These are phyloP conservation scores for Halictus quadricinctus DNA, from an alignment of 2,888 invertebrate species.

Conservation along the genomic window DNA sequence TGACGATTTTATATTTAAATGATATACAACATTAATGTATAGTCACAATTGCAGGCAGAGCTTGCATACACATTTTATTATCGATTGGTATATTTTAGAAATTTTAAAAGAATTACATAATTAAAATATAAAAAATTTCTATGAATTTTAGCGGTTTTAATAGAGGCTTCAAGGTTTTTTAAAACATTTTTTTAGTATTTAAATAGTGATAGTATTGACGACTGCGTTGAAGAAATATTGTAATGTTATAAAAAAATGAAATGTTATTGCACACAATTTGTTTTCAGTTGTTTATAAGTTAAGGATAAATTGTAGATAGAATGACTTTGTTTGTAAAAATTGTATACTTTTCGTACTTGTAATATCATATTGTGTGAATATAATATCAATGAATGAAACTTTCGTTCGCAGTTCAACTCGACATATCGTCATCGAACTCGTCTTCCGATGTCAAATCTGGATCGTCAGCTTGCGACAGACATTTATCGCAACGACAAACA, in stretches of 20 bases:
- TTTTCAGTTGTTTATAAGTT: background rate
- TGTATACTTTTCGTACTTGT: background rate
- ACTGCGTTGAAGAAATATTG: background rate
- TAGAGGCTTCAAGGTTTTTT: background rate
- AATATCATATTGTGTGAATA: background rate
- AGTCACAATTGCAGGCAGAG: background rate
- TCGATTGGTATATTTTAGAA: background rate
- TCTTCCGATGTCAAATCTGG: slow-evolving; percentile 92
- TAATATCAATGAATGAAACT: background rate
- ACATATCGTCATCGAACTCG: slow-evolving; percentile 84
- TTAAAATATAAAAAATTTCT: background rate
- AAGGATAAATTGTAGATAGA: slow-evolving; percentile 20
- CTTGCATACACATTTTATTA: background rate
- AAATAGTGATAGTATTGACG: background rate
- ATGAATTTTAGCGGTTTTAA: background rate
- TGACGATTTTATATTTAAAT: slow-evolving; percentile 4
- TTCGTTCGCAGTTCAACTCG: slow-evolving; percentile 49
- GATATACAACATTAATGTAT: background rate
- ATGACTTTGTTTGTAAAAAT: slow-evolving; percentile 14
- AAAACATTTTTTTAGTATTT: background rate
- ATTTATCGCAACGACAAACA: slow-evolving; percentile 91
- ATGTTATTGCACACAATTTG: background rate
- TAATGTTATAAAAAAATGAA: background rate
- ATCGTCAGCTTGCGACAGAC: slow-evolving; percentile 88
- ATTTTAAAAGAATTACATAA: background rate